Percentiles rank a stretch among this genome's conserved stretches.
Evolutionary conservation across 2,888 invertebrate species (phyloP).

Genomic region (Fissipunctia ypsillon): DNA sequence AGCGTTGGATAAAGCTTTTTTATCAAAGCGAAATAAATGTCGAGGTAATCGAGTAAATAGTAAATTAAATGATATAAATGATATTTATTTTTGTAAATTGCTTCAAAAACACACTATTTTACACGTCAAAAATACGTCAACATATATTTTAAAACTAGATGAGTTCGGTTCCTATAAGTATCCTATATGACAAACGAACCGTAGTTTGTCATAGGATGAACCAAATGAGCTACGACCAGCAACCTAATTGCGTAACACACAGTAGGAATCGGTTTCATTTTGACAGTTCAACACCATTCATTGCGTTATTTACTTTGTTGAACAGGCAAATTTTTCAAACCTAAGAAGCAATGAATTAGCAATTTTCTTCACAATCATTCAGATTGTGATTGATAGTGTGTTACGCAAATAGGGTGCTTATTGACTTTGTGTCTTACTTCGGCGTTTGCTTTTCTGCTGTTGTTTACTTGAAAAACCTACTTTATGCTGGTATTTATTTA

Average conservation of each 20-base stretch:
- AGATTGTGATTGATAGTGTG: too few species aligned
- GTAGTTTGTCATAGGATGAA: not conserved
- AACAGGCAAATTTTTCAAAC: too few species aligned
- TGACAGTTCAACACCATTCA: too few species aligned
- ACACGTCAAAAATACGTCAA: not conserved
- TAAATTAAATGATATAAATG: not conserved
- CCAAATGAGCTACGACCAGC: too few species aligned
- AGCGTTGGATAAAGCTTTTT: slow-evolving; percentile 21
- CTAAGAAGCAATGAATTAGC: too few species aligned
- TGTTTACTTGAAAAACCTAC: not conserved
- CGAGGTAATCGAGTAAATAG: slow-evolving; percentile 27
- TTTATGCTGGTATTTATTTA: not conserved
- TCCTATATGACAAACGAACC: not conserved
- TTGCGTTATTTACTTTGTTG: too few species aligned
- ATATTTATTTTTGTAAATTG: not conserved
- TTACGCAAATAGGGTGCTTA: too few species aligned
- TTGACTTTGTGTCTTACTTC: too few species aligned
- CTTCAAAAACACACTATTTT: not conserved
- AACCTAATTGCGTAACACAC: too few species aligned
- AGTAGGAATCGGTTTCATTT: too few species aligned
- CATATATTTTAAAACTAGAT: not conserved
- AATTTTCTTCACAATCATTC: too few species aligned
- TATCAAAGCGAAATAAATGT: slow-evolving; percentile 35
- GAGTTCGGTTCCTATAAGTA: not conserved
- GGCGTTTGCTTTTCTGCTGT: not conserved